phyloP scores from a whole-genome alignment of 2,888 invertebrate species.

The Criorhina ranunculi region DNA sequence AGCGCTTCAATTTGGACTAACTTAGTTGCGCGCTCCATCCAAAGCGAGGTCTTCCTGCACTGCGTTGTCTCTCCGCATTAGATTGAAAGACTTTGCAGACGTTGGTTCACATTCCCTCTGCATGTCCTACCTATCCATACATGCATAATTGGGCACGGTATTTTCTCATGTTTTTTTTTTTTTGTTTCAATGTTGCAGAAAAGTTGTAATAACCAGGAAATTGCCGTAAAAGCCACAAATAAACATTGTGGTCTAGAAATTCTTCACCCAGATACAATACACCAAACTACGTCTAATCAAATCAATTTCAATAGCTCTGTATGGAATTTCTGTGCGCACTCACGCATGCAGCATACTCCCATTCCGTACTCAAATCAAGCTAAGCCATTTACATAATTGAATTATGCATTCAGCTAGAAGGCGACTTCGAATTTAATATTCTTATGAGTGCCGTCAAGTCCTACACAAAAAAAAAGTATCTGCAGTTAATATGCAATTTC shows the following conservation, averaged over 20 bases:
- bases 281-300: background rate
- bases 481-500: slow-evolving; percentile 35
- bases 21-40: too few species aligned
- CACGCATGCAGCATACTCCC: slow-evolving; percentile 48
- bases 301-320: background rate
- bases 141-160: too few species aligned
- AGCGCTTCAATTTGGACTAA: too few species aligned
- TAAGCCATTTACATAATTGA: slow-evolving; percentile 50
- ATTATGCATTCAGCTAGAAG: slow-evolving; percentile 52
- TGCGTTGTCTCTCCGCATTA: too few species aligned
- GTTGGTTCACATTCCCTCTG: too few species aligned
- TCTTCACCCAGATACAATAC: background rate
- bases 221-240: too few species aligned
- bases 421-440: slow-evolving; percentile 42
- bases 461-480: slow-evolving; percentile 16
- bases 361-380: slow-evolving; percentile 31
- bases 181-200: too few species aligned
- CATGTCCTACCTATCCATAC: too few species aligned
- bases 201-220: too few species aligned
- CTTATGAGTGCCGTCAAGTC: slow-evolving; percentile 36
- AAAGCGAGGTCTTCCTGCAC: too few species aligned
- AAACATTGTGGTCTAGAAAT: background rate
- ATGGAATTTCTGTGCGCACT: slow-evolving; percentile 24
- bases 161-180: too few species aligned
- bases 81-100: too few species aligned